Conservation (phyloP, 1,140 invertebrate species). For the Leptonema lineaticorne region DNA sequence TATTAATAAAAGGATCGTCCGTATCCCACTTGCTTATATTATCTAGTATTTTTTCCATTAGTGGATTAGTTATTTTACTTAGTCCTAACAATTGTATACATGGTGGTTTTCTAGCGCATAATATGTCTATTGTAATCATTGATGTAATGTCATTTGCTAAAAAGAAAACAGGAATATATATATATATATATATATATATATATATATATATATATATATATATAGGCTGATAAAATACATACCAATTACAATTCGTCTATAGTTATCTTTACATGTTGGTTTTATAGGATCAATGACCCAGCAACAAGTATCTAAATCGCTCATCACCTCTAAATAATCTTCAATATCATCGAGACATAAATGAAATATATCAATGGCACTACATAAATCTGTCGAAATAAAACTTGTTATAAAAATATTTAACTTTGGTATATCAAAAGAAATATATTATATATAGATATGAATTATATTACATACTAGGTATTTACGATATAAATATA, state of each 20-base stretch:
- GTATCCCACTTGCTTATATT: conserved; percentile 25
- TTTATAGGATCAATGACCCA: conserved; percentile 37
- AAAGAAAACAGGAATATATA: no score
- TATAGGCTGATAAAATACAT: background rate
- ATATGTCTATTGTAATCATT: conserved; percentile 24
- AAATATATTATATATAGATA: background rate
- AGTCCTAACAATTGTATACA: conserved; percentile 24
- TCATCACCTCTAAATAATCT: conserved; percentile 33
- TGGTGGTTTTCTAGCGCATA: conserved; percentile 21
- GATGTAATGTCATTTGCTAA: conserved; percentile 25
- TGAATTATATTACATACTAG: no score
- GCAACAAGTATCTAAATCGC: conserved; percentile 29
- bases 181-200: background rate
- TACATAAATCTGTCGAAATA: conserved; percentile 15
- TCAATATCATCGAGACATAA: conserved; percentile 14
- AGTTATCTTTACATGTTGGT: conserved; percentile 33
- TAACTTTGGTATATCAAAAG: background rate
- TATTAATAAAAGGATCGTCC: conserved; percentile 1
- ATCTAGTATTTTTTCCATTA: conserved; percentile 22
- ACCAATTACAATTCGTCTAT: conserved; percentile 36
- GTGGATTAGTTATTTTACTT: conserved; percentile 13
- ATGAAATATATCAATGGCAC: conserved; percentile 19
- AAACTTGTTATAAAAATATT: background rate
- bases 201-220: background rate
- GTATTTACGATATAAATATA: no score